Percentiles rank a stretch among this genome's conserved stretches.
phyloP scores from a whole-genome alignment of 2,888 invertebrate genomes.

The Nephrotoma flavescens region DNA sequence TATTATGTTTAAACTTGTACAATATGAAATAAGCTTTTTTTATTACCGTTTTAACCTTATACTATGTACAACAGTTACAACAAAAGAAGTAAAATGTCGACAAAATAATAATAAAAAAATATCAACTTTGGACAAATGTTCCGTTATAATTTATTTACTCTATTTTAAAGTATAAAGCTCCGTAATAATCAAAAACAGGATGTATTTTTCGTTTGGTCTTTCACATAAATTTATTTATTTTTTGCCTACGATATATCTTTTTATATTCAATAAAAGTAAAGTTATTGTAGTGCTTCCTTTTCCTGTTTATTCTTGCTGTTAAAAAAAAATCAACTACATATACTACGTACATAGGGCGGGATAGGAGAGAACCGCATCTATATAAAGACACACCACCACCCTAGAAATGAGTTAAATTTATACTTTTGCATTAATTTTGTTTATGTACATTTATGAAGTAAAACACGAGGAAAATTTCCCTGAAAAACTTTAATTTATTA shows the following conservation, averaged over 20 bases:
- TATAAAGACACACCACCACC: not conserved
- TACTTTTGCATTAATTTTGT: not conserved
- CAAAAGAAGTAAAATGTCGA: not conserved
- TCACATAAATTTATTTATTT: not conserved
- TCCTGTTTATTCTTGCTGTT: constrained; percentile 1
- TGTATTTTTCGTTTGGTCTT: constrained; percentile 1
- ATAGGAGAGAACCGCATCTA: not conserved
- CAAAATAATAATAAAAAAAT: not conserved
- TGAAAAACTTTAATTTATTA: not conserved
- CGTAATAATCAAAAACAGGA: constrained; percentile 3
- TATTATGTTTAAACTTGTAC: not conserved
- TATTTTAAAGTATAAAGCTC: not conserved
- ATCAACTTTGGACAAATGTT: not conserved
- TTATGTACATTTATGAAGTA: not conserved
- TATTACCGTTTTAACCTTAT: not conserved
- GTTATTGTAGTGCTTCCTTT: constrained; percentile 4
- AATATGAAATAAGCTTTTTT: not conserved
- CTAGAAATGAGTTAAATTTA: not conserved
- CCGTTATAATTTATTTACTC: constrained; percentile 1
- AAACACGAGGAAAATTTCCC: not conserved
- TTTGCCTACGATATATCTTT: constrained; percentile 4
- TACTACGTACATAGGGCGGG: not conserved
- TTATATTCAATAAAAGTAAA: constrained; percentile 4
- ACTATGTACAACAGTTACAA: not conserved
- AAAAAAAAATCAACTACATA: not conserved